Evolutionary conservation across 2,888 invertebrate species (phyloP), one percentile per base, ranked within the genome.

Genomic region (Buathra laborator): DNA sequence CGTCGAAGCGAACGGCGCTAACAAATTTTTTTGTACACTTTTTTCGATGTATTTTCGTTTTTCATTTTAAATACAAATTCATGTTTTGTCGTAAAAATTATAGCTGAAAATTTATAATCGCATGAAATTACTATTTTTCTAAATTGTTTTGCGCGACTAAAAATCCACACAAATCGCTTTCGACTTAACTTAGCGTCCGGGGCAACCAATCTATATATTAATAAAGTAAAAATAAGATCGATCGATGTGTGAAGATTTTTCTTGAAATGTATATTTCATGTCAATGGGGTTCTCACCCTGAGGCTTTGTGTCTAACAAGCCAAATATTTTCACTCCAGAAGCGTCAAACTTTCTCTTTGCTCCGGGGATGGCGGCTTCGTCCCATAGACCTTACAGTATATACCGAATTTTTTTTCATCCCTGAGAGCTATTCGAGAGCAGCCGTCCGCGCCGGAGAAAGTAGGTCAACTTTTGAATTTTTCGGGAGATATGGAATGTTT

Each of bases 401-500:
- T 32, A 67, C 37, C 70, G 56, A 32, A 12, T 19, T 67, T 75
- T 84, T 81, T 84, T 81, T 68, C 70, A 76, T 77, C 71, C 66
- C 78, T 43, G 43, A 74, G 75, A 59, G 74, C 9, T 37, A 44
- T 37, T 70, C 70, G 56, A 56, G 19, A 72, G 83, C 71, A 72
- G 75, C 48, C 56, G 37, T 19, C 16, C 24, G 32, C 19, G 16
- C 59, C 29, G 51, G 81, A 64, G 75, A 83, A 85, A 83, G 85
- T 85, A 62, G 79, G 80, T 83, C 80, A 83, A 64, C 59, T 59
- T 70, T 76, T 53, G 67, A 51, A 83, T 76, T 79, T 83, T 83
- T 80, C 68, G 29, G 51, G 24, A 16, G 37, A 72, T 66, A 29
- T 66, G 44, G 51, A 72, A n/a, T 5, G 29, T 24, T 53, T 29